Base-by-base conservation (phyloP, 2,888 invertebrate species). In the Xestobium rufovillosum region DNA sequence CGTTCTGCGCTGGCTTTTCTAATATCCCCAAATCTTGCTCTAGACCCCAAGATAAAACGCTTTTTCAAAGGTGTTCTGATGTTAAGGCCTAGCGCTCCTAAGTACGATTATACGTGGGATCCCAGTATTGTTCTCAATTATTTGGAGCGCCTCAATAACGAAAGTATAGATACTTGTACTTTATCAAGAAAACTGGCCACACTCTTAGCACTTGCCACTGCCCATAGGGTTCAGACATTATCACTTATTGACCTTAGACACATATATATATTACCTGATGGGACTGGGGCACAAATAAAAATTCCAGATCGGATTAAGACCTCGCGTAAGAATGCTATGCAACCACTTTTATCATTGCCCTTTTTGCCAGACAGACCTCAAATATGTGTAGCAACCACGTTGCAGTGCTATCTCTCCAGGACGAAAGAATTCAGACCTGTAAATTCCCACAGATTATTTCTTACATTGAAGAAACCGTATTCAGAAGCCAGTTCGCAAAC, bases 391-490 rank as follows among this genome's bases (percentile, higher is more conserved):
- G 34, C 34, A 10, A 14, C 34, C 14, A 31, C 34, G n/a, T n/a
- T 34, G n/a, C 10, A 14, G 14, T 14, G 31, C 14, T 34, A 34
- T 30, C n/a, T 34, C 10, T 10, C 30, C 9, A n/a, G 30, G n/a
- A 34, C 34, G 12, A 34, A 11, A 31, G 3, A 10, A 16, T 25
- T 30, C 8, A 39, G 39, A 23, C n/a, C n/a, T n/a, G 23, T 13
- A 26, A 33, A 15, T 26, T 14, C 12, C 14, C 14, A 26, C 8
- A 9, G 16, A 2, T 14, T 38, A n/a, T 38, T 38, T 17, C 9
- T 38, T n/a, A 35, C 38, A 8, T 35, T 16, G 12, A 38, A 38
- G 11, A 35, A 34, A 30, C 34, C 38, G 8, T 26, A 35, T 17
- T 12, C n/a, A n/a, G 27, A 9, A 8, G 27, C 34, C 13, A 26